Conservation (phyloP, 2,888 invertebrate species). For the Melipona bicolor region DNA sequence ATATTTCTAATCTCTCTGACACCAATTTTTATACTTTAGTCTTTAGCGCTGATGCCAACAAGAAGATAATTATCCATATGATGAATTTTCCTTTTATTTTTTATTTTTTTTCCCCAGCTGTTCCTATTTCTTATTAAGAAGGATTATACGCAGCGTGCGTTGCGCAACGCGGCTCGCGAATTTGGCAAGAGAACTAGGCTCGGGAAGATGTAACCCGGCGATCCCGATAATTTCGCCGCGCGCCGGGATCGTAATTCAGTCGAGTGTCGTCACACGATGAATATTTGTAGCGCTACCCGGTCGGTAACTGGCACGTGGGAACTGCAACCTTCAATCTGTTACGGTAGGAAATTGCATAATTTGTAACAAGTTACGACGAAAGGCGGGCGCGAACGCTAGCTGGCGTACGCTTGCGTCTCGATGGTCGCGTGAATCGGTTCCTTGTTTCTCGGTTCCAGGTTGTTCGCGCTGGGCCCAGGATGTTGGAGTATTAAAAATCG, state of each 20-base stretch:
- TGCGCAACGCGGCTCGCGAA: slow-evolving; percentile 26
- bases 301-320: slow-evolving; percentile 71
- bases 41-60: too few relatives aligned
- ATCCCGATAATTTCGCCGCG: slow-evolving; percentile 61
- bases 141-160: neutral
- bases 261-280: slow-evolving; percentile 70
- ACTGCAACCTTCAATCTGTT: slow-evolving; percentile 75
- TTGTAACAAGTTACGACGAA: slow-evolving; percentile 71
- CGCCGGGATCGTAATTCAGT: slow-evolving; percentile 62
- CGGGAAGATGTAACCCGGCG: slow-evolving; percentile 33
- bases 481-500: neutral
- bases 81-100: too few relatives aligned
- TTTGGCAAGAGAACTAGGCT: slow-evolving; percentile 50
- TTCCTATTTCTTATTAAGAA: neutral
- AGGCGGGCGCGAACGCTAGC: slow-evolving; percentile 33
- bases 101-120: too few relatives aligned
- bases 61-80: too few relatives aligned
- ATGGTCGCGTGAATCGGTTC: slow-evolving; percentile 56
- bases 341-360: slow-evolving; percentile 75
- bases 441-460: slow-evolving; percentile 13
- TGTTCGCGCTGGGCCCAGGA: neutral
- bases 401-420: neutral
- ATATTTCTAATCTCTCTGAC: too few relatives aligned
- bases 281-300: slow-evolving; percentile 67
- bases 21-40: too few relatives aligned